A percentile compares a stretch with the other conserved stretches of the same genome.
These are phyloP conservation scores for Selenia dentaria DNA, from an alignment of 2,888 invertebrate species.

Conservation along the genomic window DNA sequence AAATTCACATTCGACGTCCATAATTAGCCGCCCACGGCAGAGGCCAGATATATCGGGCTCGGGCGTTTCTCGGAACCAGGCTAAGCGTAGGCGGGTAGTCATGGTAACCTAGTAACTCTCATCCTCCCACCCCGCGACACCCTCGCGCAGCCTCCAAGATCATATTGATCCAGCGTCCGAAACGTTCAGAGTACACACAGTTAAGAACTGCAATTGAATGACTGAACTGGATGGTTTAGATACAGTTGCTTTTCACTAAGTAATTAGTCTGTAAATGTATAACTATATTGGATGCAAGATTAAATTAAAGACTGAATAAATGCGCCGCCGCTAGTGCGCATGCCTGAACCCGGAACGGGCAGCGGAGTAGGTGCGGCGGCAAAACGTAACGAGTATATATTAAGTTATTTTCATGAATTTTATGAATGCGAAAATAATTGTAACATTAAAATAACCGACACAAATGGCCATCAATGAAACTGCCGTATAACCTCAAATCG, in stretches of 20 bases:
- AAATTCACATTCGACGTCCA: constrained; percentile 48
- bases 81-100: constrained; percentile 77
- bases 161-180: constrained; percentile 63
- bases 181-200: constrained; percentile 20
- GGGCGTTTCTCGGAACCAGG: constrained; percentile 43
- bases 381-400: no score
- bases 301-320: no score
- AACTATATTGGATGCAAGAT: no score
- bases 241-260: not conserved
- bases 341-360: no score
- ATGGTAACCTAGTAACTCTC: constrained; percentile 56
- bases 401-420: no score
- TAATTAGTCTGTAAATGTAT: no score
- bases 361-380: no score
- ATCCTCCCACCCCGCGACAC: constrained; percentile 33
- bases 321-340: no score
- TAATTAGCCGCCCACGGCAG: constrained; percentile 43
- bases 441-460: no score
- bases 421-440: no score
- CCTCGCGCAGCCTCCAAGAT: constrained; percentile 34
- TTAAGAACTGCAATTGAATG: not conserved
- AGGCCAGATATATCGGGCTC: constrained; percentile 22
- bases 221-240: not conserved
- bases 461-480: no score
- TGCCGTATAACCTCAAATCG: no score